These are phyloP conservation scores for Caiman crocodilus DNA, from an alignment of 2,797 vertebrate genomes.

Conservation along the genomic window DNA sequence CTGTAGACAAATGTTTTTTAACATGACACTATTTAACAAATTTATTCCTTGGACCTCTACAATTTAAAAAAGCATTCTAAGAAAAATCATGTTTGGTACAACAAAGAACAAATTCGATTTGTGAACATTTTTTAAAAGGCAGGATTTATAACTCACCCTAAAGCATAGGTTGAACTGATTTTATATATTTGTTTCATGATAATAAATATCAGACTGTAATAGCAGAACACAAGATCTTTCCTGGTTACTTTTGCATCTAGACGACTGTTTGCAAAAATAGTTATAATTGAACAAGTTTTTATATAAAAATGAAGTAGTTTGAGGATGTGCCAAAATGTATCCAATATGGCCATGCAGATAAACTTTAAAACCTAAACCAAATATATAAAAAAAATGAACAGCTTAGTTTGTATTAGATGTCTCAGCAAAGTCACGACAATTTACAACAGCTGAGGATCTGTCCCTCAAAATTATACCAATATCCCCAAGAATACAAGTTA, in stretches of 20 bases:
- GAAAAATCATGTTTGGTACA: slow-evolving; percentile 20
- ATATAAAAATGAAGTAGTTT: background rate
- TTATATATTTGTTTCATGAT: slow-evolving; percentile 21
- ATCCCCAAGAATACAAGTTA: background rate
- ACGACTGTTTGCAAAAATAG: slow-evolving; percentile 26
- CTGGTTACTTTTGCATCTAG: background rate
- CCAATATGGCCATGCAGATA: background rate
- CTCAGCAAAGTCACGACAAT: background rate
- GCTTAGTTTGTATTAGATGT: background rate
- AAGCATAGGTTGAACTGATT: slow-evolving; percentile 9
- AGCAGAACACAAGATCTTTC: slow-evolving; percentile 33
- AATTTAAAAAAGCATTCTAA: slow-evolving; percentile 38
- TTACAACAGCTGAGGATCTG: background rate
- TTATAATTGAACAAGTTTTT: slow-evolving; percentile 22
- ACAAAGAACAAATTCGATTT: slow-evolving; percentile 9
- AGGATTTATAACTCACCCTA: slow-evolving; percentile 25
- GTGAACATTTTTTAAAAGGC: slow-evolving; percentile 8
- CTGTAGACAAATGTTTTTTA: background rate
- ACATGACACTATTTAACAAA: background rate
- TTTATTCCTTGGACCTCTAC: slow-evolving; percentile 15
- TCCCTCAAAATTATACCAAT: background rate
- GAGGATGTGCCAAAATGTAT: slow-evolving; percentile 7
- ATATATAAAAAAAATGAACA: background rate
- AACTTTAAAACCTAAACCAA: slow-evolving; percentile 29
- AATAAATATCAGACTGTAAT: slow-evolving; percentile 34